Base-by-base conservation (phyloP, 2,113 vertebrate species). In the Mesocricetus auratus region DNA sequence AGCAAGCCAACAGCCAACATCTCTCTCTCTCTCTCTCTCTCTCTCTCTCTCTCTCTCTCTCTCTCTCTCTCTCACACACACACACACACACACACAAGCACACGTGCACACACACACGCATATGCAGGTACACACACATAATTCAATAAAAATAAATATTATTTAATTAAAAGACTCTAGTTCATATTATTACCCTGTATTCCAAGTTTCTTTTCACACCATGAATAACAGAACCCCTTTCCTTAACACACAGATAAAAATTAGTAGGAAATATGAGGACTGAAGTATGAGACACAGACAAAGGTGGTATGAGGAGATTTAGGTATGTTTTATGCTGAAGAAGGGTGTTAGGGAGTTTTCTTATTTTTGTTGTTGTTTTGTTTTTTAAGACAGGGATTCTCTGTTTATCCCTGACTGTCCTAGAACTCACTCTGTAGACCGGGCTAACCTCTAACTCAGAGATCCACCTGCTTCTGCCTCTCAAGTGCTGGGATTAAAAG, bases 141-240 rank as follows among this genome's bases (percentile, higher is more conserved):
- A 5, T n/a, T 77, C 12, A 77, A 75, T 75, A 47, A 77, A 74
- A 75, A 29, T 45, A 53, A 50, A 78, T 78, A 53, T 16, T 29
- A 8, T 8, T 71, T 71, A 29, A 31, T 56, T 13, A 82, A 24
- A 58, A 69, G 47, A 91, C 68, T 85, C 68, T 94, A 96, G 87
- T 75, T 93, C 53, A 66, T 60, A 71, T 87, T 90, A 31, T 68
- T 91, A 26, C 69, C 87, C 68, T 91, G 39, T 78, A 89, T 89
- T 93, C 82, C 74, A 78, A 91, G 75, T n/a, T 79, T 17, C 4
- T 91, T 39, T 96, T 89, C 3, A 86, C 89, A n/a, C 47, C 39
- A 39, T 90, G 11, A 9, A 82, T 11, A 81, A 92, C 36, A 81
- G 29, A 47, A 86, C 91, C 71, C 12, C 73, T 29, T 42, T 82